phyloP scores from a whole-genome alignment of 2,888 invertebrate species.

The Nineta flava region DNA sequence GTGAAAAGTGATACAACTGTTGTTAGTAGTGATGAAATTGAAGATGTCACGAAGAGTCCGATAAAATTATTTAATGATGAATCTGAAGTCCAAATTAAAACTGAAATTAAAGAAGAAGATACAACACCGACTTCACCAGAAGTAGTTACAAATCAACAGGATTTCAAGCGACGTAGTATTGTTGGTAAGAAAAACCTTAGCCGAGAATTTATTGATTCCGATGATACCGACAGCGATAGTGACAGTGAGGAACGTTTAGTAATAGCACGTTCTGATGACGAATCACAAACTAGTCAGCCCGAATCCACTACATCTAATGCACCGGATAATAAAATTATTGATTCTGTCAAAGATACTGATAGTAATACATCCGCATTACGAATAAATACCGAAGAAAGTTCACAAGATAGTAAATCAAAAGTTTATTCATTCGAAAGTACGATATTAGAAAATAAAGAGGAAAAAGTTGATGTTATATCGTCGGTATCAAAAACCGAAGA shows the following conservation, averaged over 20 bases:
- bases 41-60: slow-evolving; percentile 2
- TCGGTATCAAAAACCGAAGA: slow-evolving; percentile 19
- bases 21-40: slow-evolving; percentile 1
- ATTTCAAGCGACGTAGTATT: slow-evolving; percentile 16
- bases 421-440: slow-evolving; percentile 7
- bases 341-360: slow-evolving; percentile 17
- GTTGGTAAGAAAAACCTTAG: slow-evolving; percentile 23
- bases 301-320: slow-evolving; percentile 17
- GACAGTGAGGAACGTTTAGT: slow-evolving; percentile 46
- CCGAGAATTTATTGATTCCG: slow-evolving; percentile 35
- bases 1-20: slow-evolving; percentile 3
- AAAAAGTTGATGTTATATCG: background rate
- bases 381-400: slow-evolving; percentile 7
- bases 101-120: slow-evolving; percentile 16
- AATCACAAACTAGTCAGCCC: slow-evolving; percentile 18
- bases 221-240: slow-evolving; percentile 40
- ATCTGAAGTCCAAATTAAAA: slow-evolving; percentile 9
- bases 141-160: slow-evolving; percentile 21
- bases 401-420: slow-evolving; percentile 5
- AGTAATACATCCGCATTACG: slow-evolving; percentile 15
- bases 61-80: slow-evolving; percentile 2
- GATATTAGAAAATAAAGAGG: background rate
- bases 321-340: slow-evolving; percentile 13
- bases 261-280: slow-evolving; percentile 32
- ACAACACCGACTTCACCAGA: slow-evolving; percentile 14